Conservation (phyloP, 2,888 invertebrate genomes). For the Onchidella celtica region DNA sequence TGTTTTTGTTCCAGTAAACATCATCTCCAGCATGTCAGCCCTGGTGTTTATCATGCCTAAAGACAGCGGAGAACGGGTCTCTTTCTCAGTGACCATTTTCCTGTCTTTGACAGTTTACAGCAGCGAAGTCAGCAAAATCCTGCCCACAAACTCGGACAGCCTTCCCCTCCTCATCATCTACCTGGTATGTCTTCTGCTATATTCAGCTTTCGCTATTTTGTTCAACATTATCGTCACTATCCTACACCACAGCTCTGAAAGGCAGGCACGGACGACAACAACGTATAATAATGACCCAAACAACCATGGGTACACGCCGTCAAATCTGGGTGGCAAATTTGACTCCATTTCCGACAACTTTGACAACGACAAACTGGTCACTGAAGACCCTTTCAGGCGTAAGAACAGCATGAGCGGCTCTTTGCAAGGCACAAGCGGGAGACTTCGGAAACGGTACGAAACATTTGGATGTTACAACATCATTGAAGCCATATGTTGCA, state of each 20-base stretch:
- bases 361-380: too few relatives aligned
- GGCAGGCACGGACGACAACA: too few relatives aligned
- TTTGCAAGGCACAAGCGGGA: too few relatives aligned
- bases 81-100: constrained; percentile 51
- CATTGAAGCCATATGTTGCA: too few relatives aligned
- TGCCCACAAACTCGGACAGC: constrained; percentile 19
- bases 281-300: too few relatives aligned
- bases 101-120: constrained; percentile 52
- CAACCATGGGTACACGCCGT: too few relatives aligned
- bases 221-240: constrained; percentile 18
- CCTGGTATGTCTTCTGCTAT: constrained; percentile 8
- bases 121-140: constrained; percentile 2
- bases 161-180: constrained; percentile 31
- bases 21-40: constrained; percentile 47
- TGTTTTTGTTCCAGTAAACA: constrained; percentile 44
- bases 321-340: too few relatives aligned
- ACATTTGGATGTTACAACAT: too few relatives aligned
- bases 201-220: constrained; percentile 3
- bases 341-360: too few relatives aligned
- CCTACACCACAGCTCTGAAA: background rate
- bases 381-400: too few relatives aligned
- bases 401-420: too few relatives aligned
- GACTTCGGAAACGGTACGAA: too few relatives aligned
- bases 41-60: constrained; percentile 52
- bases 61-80: constrained; percentile 52